Evolutionary conservation across 2,888 invertebrate species (phyloP).

Genomic region (Sympetrum striolatum): DNA sequence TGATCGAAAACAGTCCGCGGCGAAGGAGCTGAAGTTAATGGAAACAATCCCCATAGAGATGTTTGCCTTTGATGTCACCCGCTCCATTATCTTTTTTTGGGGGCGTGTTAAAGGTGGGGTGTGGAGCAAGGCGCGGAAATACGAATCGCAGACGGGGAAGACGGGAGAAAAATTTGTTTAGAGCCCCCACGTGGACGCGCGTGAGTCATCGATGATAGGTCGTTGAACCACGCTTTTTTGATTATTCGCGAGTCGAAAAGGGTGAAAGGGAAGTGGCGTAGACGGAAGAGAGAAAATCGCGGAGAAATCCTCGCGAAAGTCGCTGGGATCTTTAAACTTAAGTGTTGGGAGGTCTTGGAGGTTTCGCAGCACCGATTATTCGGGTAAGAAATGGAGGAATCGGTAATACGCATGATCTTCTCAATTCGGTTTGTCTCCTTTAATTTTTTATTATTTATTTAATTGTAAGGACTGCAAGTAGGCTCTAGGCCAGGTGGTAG

Average conservation of each 20-base stretch:
- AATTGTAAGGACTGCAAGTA: too few species aligned
- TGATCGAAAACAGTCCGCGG: conserved; percentile 12
- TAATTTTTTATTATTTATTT: too few species aligned
- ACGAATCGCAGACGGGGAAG: neutral
- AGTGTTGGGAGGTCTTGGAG: too few species aligned
- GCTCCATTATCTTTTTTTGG: neutral
- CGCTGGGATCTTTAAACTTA: too few species aligned
- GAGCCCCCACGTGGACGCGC: neutral
- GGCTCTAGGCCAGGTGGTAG: too few species aligned
- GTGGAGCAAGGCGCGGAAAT: neutral
- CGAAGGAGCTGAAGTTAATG: conserved; percentile 11
- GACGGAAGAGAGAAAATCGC: neutral
- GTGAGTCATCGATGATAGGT: neutral
- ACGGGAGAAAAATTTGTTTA: neutral
- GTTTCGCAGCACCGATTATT: too few species aligned
- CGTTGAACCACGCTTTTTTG: neutral
- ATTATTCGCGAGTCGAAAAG: neutral
- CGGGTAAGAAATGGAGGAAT: too few species aligned
- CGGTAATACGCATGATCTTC: too few species aligned
- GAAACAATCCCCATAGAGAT: neutral
- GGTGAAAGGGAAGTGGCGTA: neutral
- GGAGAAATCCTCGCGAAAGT: too few species aligned
- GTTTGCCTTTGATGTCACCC: neutral
- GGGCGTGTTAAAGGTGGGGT: neutral
- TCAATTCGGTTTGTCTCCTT: too few species aligned